phyloP scores from a whole-genome alignment of 2,888 invertebrate species.

The Tineola bisselliella region DNA sequence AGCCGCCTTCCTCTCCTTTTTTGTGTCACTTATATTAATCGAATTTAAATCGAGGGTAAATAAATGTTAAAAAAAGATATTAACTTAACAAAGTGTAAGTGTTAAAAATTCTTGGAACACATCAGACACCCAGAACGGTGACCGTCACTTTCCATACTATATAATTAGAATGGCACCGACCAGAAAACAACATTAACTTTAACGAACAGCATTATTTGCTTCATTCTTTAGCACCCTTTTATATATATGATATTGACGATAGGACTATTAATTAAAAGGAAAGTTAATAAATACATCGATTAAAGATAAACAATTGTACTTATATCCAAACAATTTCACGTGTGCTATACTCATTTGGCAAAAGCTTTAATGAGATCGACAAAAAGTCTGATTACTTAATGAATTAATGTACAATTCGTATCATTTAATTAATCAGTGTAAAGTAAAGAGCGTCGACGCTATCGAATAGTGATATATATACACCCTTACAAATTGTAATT shows the following conservation, averaged over 20 bases:
- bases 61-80: too few relatives aligned
- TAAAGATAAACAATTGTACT: too few relatives aligned
- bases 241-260: not conserved
- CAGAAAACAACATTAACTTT: slow-evolving; percentile 2
- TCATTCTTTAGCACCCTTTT: not conserved
- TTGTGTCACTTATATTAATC: too few relatives aligned
- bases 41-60: too few relatives aligned
- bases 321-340: too few relatives aligned
- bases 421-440: slow-evolving; percentile 50
- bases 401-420: slow-evolving; percentile 36
- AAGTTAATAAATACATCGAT: too few relatives aligned
- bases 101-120: not conserved
- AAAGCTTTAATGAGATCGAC: slow-evolving; percentile 11
- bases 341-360: too few relatives aligned
- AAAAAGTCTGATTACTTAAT: slow-evolving; percentile 23
- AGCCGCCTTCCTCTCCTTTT: too few relatives aligned
- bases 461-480: slow-evolving; percentile 14
- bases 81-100: not conserved
- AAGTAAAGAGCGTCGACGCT: slow-evolving; percentile 25
- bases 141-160: not conserved
- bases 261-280: too few relatives aligned
- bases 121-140: slow-evolving; percentile 1
- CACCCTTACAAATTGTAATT: slow-evolving; percentile 17
- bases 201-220: not conserved
- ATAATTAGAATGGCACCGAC: not conserved